Evolutionary conservation across 1,140 invertebrate genomes (phyloP).

Genomic region (Acarapis woodi): DNA sequence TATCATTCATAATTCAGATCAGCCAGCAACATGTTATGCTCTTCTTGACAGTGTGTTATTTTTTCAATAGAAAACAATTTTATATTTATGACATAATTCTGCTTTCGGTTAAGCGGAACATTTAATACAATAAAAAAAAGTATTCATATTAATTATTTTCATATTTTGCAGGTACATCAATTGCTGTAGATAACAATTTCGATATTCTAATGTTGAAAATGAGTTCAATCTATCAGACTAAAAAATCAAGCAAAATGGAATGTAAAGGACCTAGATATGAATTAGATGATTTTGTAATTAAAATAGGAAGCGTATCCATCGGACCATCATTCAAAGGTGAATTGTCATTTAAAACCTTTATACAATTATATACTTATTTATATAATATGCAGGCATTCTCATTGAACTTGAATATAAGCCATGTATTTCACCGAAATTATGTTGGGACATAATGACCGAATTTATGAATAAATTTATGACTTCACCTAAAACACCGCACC

Average conservation of each 20-base stretch:
- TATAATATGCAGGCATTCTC: no score
- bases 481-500: constrained; percentile 11
- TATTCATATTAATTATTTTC: not conserved
- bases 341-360: no score
- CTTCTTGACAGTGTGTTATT: constrained; percentile 41
- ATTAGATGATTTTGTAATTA: constrained; percentile 72
- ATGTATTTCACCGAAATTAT: constrained; percentile 49
- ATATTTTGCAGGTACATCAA: constrained; percentile 22
- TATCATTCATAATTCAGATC: constrained; percentile 75
- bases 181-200: constrained; percentile 65
- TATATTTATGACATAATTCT: no score
- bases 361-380: no score
- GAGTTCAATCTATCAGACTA: constrained; percentile 68
- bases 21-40: constrained; percentile 72
- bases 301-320: constrained; percentile 69
- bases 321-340: constrained; percentile 75
- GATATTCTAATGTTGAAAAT: constrained; percentile 61
- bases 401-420: constrained; percentile 74
- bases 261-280: constrained; percentile 73
- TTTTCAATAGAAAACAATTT: no score
- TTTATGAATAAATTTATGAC: constrained; percentile 62
- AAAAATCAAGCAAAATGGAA: constrained; percentile 45
- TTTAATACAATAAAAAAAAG: constrained; percentile 18
- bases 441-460: constrained; percentile 71
- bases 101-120: constrained; percentile 21